phyloP scores from a whole-genome alignment of 2,888 invertebrate genomes.

The Nomada flava region DNA sequence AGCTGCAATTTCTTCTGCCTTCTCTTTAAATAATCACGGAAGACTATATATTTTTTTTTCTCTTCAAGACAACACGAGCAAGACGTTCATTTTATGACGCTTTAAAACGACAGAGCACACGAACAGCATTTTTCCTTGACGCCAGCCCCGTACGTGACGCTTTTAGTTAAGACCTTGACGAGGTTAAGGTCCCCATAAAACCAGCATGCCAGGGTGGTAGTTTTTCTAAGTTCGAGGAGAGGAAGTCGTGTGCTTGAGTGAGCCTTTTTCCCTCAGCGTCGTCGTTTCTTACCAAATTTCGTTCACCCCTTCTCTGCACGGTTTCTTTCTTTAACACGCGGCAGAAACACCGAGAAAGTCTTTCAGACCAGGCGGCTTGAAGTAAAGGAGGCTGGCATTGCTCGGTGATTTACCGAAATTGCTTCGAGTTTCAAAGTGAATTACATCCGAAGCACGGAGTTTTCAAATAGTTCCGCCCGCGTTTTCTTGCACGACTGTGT shows the following conservation, averaged over 20 bases:
- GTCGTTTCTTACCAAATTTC: slow-evolving; percentile 33
- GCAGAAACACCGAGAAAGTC: slow-evolving; percentile 34
- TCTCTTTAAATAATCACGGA: neutral
- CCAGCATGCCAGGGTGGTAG: slow-evolving; percentile 27
- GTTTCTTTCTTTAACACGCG: slow-evolving; percentile 1
- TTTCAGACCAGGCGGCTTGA: slow-evolving; percentile 16
- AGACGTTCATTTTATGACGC: slow-evolving; percentile 11
- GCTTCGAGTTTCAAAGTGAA: slow-evolving; percentile 70
- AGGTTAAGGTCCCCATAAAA: slow-evolving; percentile 59
- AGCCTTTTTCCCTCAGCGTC: neutral
- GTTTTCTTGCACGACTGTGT: slow-evolving; percentile 25
- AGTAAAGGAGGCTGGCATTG: slow-evolving; percentile 14
- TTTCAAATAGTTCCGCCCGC: slow-evolving; percentile 50
- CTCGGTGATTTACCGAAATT: slow-evolving; percentile 72
- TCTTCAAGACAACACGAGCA: neutral
- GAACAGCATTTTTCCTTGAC: slow-evolving; percentile 40
- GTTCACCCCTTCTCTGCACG: neutral
- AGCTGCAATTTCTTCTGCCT: neutral
- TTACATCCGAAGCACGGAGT: slow-evolving; percentile 53
- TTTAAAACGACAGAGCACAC: slow-evolving; percentile 13
- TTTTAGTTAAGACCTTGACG: slow-evolving; percentile 62
- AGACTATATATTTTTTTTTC: neutral
- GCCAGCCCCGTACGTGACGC: slow-evolving; percentile 50
- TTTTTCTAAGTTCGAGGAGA: slow-evolving; percentile 8
- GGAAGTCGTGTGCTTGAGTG: slow-evolving; percentile 16